Base-by-base conservation (phyloP, 1,140 invertebrate species). In the Lordiphosa stackelbergi region DNA sequence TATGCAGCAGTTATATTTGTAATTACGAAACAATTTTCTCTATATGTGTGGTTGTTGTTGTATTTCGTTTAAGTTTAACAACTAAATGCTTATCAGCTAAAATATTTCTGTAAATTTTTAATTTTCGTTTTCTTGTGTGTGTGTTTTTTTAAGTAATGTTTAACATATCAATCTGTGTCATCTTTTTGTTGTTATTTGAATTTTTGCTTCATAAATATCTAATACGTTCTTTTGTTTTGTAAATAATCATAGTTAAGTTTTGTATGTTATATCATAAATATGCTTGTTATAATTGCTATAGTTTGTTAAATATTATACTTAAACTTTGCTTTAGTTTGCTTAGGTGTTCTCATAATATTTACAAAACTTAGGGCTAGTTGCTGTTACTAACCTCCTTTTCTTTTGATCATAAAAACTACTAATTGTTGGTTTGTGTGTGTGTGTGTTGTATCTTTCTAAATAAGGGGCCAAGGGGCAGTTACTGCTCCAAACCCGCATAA, bases 1-100 rank as follows among this genome's bases (percentile, higher is more conserved):
- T 79, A 81, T 81, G 75, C 66, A 81, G 66, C 71, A 75, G 71
- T 83, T 69, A 73, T 83, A 78, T 77, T 75, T 66, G 37, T 53
- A 53, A 53, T 53, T 53, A 53, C 37, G 51, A 53, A 53, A 53
- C 51, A 41, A 53, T 46, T 46, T 46, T 49, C 35, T 49, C 31
- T 37, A 49, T 64, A 51, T 49, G 12, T 42, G 48, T 56, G 12
- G 9, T 24, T 54, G 36, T 56, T 54, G 66, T 45, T 28, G 35
- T 69, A 64, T 62, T 38, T 38, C 19, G 51, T 64, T 79, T 56
- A 36, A 59, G 22, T 54, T 75, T 71, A 77, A 68, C 65, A 83
- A 81, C 78, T 84, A 73, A 75, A 63, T 66, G 65, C 75, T 75
- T 79, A 79, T 59, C 24, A 12, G 40, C 71, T 75, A 74, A 63